Base-by-base conservation (phyloP, 2,797 vertebrate species). In the Intellagama lesueurii region DNA sequence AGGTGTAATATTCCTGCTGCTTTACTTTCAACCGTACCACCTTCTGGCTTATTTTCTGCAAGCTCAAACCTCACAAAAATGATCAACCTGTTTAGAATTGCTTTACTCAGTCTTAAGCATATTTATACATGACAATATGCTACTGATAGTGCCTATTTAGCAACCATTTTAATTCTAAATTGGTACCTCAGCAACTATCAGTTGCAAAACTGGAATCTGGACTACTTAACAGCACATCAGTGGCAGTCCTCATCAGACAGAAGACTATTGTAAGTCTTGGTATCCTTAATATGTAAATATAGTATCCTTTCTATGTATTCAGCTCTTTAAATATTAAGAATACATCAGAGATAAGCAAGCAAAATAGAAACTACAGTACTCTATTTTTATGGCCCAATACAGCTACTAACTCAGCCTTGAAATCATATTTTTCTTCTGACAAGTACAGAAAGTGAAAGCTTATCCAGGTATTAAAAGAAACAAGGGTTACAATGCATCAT, bases 111-210 rank as follows among this genome's bases (percentile, higher is more conserved):
- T 47, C 9, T 88, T 81, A 86, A 35, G 69, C 60, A 35, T 40
- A 40, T 28, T 86, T 87, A 52, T 76, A 69, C 56, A 66, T 86
- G 32, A 73, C 73, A 84, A 73, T 14, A 75, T 64, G 47, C 60
- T 88, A 5, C 56, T n/a, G 30, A 12, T 60, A 85, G 17, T 66
- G 35, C 14, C 70, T 16, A 82, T 24, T n/a, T 66, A 5, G 56
- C 52, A 82, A 70, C 84, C 79, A 82, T 81, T 90, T 86, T 86
- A 44, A 86, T 69, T 64, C n/a, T 11, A 75, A 28, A 30, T 6
- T n/a, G 76, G 49, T 56, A 60, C 35, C 32, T 56, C 44, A 76
- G n/a, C 7, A 66, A 44, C 24, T 60, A 79, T 22, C 22, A 35
- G n/a, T 35, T 76, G n/a, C 28, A 75, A n/a, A 87, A 69, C 66